Evolutionary conservation across 2,113 vertebrate species (phyloP), one percentile per base, ranked within the genome.

Genomic region (Zonotrichia leucophrys): DNA sequence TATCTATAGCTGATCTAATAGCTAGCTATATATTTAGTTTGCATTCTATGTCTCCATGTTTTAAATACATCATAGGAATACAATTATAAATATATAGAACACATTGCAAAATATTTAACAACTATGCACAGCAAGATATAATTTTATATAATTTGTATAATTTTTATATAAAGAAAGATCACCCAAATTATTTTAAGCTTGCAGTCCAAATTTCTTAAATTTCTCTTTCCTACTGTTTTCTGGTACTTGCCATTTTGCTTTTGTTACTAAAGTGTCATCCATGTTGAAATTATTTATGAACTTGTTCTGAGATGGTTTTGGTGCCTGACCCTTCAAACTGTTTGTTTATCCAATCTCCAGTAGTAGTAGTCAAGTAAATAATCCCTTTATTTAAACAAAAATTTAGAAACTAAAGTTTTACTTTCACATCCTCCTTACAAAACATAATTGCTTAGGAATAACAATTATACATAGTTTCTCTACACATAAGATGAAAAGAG

Each of bases 381-480:
- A 47, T 12, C 2, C 12, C 12, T 47, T 49, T 60, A 63, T 58
- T 75, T 37, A 35, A 81, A 68, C 17, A 91, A 60, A 73, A 64
- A 66, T 12, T 41, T 52, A 58, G 41, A 84, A 68, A n/a, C 2
- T 35, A 18, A 22, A 59, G 4, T 4, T 67, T 87, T 59, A 44
- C 6, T 76, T 80, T 46, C 56, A 68, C 17, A 22, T 69, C n/a
- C 42, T 42, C 23, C 25, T 73, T n/a, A 66, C 21, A 74, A 33
- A 87, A 52, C 35, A 47, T 52, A 52, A 66, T 42, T 25, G 5
- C 4, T 8, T 8, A 24, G 8, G 8, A 39, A 74, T 14, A 74
- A 46, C 9, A 41, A n/a, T 25, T 7, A n/a, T 24, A 53, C 0
- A 2, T n/a, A 47, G 3, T 11, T 79, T 33, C 59, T 72, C 25